These are phyloP conservation scores for Wiebesia pumilae DNA, from an alignment of 1,140 invertebrate species.

Conservation along the genomic window DNA sequence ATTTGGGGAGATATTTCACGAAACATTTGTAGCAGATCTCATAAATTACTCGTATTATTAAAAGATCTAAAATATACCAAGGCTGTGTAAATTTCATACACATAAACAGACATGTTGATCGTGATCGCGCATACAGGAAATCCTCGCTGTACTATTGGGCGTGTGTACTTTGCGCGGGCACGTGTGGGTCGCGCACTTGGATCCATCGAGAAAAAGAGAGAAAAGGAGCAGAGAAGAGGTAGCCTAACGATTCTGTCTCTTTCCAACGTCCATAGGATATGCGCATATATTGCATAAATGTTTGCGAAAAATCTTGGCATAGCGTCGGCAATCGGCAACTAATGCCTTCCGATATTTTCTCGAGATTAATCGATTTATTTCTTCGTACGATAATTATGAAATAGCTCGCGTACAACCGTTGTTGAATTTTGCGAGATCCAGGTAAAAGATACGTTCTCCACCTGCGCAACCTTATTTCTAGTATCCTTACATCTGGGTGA, in stretches of 20 bases:
- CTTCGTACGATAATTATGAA: constrained; percentile 20
- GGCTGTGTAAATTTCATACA: background rate
- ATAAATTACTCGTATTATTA: too few species aligned
- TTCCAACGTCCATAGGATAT: background rate
- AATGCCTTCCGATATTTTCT: background rate
- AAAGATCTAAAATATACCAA: too few species aligned
- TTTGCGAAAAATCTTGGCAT: background rate
- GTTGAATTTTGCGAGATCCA: constrained; percentile 32
- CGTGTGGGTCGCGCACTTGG: constrained; percentile 21
- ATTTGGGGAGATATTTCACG: too few species aligned
- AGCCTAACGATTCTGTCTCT: constrained; percentile 15
- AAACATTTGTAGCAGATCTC: too few species aligned
- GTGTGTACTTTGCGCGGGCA: background rate
- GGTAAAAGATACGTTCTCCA: constrained; percentile 18
- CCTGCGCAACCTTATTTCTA: constrained; percentile 13
- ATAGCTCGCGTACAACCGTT: background rate
- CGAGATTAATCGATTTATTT: constrained; percentile 42
- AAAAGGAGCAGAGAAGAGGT: background rate
- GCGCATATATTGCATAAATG: constrained; percentile 28
- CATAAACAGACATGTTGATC: background rate
- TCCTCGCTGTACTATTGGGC: constrained; percentile 3
- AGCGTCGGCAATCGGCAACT: constrained; percentile 1
- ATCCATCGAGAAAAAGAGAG: constrained; percentile 7
- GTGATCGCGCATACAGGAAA: constrained; percentile 25
- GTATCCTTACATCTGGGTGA: background rate